A percentile compares a stretch with the other conserved stretches of the same genome.
These are phyloP conservation scores for Sylvietta virens DNA, from an alignment of 2,113 vertebrate genomes.

Conservation along the genomic window DNA sequence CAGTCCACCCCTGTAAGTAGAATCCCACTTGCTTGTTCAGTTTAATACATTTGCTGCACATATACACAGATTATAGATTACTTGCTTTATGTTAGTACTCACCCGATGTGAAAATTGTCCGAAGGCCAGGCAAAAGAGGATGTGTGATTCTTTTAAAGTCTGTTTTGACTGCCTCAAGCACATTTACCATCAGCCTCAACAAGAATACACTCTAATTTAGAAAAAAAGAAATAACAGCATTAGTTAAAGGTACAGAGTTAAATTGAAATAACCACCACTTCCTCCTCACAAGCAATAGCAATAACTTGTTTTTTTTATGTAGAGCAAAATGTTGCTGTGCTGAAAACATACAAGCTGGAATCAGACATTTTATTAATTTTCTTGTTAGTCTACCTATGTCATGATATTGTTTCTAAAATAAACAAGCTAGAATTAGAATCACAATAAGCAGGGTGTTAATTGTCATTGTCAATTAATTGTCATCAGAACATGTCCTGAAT, in stretches of 20 bases:
- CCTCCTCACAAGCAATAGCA: background rate
- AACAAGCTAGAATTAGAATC: background rate
- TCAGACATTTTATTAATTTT: background rate
- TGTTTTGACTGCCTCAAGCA: background rate
- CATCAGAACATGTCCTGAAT: background rate
- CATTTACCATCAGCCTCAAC: background rate
- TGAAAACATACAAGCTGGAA: background rate
- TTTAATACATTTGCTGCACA: background rate
- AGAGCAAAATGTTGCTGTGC: background rate
- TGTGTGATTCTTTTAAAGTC: background rate
- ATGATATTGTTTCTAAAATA: background rate
- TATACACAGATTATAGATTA: background rate
- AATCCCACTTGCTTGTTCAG: background rate
- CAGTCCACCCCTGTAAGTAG: background rate
- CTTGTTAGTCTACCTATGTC: background rate
- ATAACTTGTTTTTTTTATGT: background rate
- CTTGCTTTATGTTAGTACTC: background rate
- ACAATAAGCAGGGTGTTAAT: background rate
- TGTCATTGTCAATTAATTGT: background rate
- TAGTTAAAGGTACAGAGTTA: background rate
- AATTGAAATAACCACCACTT: constrained; percentile 33
- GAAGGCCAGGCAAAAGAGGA: background rate
- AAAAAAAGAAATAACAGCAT: constrained; percentile 40
- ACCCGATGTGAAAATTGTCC: background rate
- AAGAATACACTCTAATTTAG: background rate